These are phyloP conservation scores for Notarius lentiginosus DNA, from an alignment of 2,113 vertebrate genomes.

Conservation along the genomic window DNA sequence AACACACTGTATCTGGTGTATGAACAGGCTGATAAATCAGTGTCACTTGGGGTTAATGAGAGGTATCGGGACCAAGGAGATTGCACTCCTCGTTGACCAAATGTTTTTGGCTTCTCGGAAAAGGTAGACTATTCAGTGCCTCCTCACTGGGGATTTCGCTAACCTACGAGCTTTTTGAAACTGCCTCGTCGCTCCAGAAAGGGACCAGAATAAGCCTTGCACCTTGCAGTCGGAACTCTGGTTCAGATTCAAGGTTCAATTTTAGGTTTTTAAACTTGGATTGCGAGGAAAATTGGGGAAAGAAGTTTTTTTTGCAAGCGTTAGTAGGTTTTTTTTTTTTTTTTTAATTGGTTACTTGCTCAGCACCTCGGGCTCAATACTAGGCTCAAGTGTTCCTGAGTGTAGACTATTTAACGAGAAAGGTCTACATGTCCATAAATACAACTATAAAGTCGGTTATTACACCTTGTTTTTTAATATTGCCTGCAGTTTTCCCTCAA, in stretches of 20 bases:
- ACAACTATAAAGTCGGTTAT: neutral
- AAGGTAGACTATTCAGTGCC: constrained; percentile 7
- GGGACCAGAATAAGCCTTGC: neutral
- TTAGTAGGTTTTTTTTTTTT: constrained; percentile 13
- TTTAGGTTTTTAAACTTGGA: neutral
- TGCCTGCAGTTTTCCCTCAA: neutral
- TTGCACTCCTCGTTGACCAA: neutral
- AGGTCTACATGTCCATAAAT: constrained; percentile 27
- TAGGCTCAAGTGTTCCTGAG: neutral
- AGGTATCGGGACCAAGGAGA: constrained; percentile 6
- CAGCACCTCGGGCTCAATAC: neutral
- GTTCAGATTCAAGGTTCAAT: neutral
- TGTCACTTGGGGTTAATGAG: neutral
- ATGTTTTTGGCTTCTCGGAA: constrained; percentile 13
- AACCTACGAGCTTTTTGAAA: neutral
- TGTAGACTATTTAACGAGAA: neutral
- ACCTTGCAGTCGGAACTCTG: neutral
- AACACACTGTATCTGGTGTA: constrained; percentile 6
- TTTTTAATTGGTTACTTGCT: constrained; percentile 18
- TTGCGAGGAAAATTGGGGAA: neutral
- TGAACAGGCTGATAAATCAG: neutral
- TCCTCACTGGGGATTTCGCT: neutral
- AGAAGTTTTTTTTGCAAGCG: neutral
- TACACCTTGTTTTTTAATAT: neutral
- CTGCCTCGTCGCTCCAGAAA: neutral